phyloP scores from a whole-genome alignment of 2,888 invertebrate species.

The Acrocyrtus sp. region DNA sequence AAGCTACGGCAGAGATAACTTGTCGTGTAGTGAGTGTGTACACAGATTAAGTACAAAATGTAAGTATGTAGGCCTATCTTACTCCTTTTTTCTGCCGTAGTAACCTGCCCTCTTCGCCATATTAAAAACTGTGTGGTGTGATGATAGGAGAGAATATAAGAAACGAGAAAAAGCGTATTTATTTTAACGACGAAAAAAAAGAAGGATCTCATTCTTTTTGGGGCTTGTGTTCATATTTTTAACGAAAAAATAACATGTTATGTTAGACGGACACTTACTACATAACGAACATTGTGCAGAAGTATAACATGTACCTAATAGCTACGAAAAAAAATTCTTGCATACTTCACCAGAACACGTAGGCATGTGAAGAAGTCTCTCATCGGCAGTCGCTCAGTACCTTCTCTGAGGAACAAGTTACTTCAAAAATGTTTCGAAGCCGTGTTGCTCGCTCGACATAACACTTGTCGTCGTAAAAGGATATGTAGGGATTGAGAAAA shows the following conservation, averaged over 20 bases:
- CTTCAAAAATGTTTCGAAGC: background rate
- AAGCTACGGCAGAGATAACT: slow-evolving; percentile 25
- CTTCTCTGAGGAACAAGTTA: slow-evolving; percentile 1
- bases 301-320: slow-evolving; percentile 10
- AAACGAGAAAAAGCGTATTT: background rate
- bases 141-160: background rate
- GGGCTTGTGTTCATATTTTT: too few species aligned
- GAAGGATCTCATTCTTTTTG: too few species aligned
- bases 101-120: slow-evolving; percentile 19
- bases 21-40: slow-evolving; percentile 12
- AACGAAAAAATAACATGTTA: slow-evolving; percentile 31
- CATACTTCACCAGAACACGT: background rate
- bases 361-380: too few species aligned
- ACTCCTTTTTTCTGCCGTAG: slow-evolving; percentile 10
- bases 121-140: slow-evolving; percentile 13
- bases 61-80: slow-evolving; percentile 47
- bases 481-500: slow-evolving; percentile 35
- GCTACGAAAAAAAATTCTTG: background rate
- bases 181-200: slow-evolving; percentile 15
- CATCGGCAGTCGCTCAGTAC: too few species aligned
- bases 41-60: slow-evolving; percentile 29
- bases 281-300: slow-evolving; percentile 9
- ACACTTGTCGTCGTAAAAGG: slow-evolving; percentile 38
- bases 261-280: slow-evolving; percentile 6
- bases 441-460: background rate